Evolutionary conservation across 2,797 vertebrate species (phyloP).

Genomic region (Mormyrops attenuatus): DNA sequence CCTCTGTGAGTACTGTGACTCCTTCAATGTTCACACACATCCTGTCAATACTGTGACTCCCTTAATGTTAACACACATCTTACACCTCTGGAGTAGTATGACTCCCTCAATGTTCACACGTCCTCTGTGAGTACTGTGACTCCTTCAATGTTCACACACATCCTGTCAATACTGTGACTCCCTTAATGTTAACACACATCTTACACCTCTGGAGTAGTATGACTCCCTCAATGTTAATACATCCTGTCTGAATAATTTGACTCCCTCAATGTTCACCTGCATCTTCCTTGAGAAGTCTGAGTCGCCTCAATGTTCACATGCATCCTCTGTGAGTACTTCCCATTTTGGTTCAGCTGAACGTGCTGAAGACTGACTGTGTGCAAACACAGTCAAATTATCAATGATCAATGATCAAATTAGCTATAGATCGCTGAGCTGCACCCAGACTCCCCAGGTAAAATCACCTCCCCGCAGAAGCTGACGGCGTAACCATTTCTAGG

Average conservation of each 20-base stretch:
- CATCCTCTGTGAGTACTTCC: not conserved
- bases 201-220: not conserved
- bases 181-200: not conserved
- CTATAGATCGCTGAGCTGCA: not conserved
- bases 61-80: too few species aligned
- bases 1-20: too few species aligned
- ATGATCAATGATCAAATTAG: not conserved
- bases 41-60: too few species aligned
- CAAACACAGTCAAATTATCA: too few species aligned
- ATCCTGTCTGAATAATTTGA: not conserved
- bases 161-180: not conserved
- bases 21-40: too few species aligned
- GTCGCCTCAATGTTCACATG: not conserved
- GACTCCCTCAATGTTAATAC: not conserved
- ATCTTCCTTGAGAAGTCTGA: not conserved
- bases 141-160: too few species aligned
- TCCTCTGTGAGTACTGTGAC: too few species aligned
- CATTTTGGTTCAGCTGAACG: not conserved
- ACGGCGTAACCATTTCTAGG: not conserved
- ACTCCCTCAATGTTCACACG: too few species aligned
- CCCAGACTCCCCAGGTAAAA: not conserved
- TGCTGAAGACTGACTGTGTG: not conserved
- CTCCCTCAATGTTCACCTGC: not conserved
- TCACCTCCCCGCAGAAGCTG: not conserved
- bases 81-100: too few species aligned